Conservation (phyloP, 2,797 vertebrate species). For the Gymnothorax reevesii region DNA sequence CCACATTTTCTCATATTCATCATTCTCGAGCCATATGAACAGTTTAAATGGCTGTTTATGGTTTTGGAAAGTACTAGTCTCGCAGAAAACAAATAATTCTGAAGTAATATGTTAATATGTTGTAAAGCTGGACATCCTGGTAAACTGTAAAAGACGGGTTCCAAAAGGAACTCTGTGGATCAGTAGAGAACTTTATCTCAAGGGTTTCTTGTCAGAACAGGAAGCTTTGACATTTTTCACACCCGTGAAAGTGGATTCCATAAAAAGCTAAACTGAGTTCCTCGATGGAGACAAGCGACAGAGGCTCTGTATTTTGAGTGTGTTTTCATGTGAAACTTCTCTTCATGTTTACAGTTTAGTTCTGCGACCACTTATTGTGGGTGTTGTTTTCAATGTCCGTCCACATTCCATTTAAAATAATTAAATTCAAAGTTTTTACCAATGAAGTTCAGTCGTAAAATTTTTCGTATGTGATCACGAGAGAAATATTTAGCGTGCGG, state of each 20-base stretch:
- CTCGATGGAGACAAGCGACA: too few relatives aligned
- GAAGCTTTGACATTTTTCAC: too few relatives aligned
- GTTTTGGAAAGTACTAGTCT: background rate
- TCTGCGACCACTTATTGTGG: background rate
- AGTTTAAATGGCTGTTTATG: background rate
- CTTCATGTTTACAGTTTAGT: background rate
- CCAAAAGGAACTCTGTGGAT: too few relatives aligned
- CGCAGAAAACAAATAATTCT: background rate
- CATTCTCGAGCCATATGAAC: background rate
- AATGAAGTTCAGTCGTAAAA: background rate
- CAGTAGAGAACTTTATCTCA: too few relatives aligned
- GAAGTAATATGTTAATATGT: background rate
- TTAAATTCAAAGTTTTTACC: background rate
- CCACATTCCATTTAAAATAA: background rate
- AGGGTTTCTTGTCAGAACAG: too few relatives aligned
- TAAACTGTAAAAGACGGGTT: too few relatives aligned
- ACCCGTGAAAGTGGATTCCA: too few relatives aligned
- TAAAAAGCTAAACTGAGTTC: too few relatives aligned
- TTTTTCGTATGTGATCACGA: background rate
- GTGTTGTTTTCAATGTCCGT: background rate
- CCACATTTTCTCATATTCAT: background rate
- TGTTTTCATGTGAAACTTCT: background rate
- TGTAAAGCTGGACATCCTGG: background rate
- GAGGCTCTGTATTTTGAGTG: too few relatives aligned
- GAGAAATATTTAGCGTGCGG: background rate